Conservation (phyloP, 1,140 invertebrate species). For the Scaptomyza hsui region DNA sequence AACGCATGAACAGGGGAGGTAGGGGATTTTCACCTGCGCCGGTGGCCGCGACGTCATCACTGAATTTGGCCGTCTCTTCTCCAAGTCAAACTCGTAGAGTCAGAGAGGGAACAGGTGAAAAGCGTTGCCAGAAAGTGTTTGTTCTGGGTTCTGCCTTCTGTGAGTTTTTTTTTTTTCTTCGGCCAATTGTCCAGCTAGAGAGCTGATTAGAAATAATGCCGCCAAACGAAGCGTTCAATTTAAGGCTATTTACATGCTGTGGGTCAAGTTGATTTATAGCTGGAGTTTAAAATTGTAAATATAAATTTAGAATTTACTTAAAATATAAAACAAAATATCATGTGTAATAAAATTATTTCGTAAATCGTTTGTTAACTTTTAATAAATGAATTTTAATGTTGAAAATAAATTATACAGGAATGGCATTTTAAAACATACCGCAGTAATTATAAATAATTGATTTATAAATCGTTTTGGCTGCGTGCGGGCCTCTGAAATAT, state of each 20-base stretch:
- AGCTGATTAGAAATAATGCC: not conserved
- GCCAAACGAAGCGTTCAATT: conserved; percentile 57
- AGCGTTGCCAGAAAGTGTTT: conserved; percentile 33
- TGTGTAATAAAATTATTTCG: too few species aligned
- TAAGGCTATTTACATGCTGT: conserved; percentile 50
- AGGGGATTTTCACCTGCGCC: conserved; percentile 61
- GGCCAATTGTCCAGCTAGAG: conserved; percentile 10
- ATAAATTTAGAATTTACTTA: too few species aligned
- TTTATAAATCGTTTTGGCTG: too few species aligned
- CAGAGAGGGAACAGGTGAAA: conserved; percentile 46
- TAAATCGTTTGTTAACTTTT: too few species aligned
- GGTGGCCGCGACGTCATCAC: conserved; percentile 71
- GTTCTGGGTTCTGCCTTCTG: not conserved
- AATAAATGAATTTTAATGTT: too few species aligned
- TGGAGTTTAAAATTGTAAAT: too few species aligned
- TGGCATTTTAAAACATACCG: too few species aligned
- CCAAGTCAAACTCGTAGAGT: not conserved
- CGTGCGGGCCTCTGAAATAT: too few species aligned
- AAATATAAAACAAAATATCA: too few species aligned
- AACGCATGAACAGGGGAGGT: not conserved
- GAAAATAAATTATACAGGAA: too few species aligned
- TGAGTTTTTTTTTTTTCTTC: conserved; percentile 9
- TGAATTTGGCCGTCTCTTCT: conserved; percentile 35
- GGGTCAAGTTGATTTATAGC: conserved; percentile 57
- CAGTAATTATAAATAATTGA: too few species aligned